Evolutionary conservation across 35 echinoderm and acorn worm species (phyloP), one percentile per base, ranked within the genome.

Genomic region (Holothuria glaberrima): DNA sequence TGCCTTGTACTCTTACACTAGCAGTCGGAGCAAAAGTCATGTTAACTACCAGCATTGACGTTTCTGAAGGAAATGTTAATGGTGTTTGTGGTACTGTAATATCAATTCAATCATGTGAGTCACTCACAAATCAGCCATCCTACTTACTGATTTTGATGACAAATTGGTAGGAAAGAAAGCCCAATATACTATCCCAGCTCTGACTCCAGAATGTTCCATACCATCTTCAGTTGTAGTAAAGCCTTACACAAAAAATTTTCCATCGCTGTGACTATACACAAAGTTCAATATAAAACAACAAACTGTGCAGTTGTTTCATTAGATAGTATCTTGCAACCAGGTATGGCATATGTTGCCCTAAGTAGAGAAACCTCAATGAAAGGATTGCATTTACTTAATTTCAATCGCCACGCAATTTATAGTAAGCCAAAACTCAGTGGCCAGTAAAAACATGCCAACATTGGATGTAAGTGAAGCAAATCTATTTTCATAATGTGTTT

Each of bases 341-440:
- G 77, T 13, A 50, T 56, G 54, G 44, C 77, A 82, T 82, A 82
- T 52, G 77, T 82, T 56, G 81, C 52, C 30, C 27, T 85, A 19
- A 85, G 81, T 60, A 57, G 81, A 60, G 81, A 60, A 12, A 85
- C 58, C 28, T 85, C 81, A 60, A 85, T 85, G 12, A 30, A 28
- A 31, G 81, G 58, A 30, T 61, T 85, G 52, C 30, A 60, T 60
- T 30, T 85, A 31, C 26, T 60, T 19, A 80, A 10, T 48, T 76
- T 32, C 38, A 76, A 33, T 76, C 26, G 22, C 31, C 24, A 0
- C 21, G 30, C 38, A 22, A 32, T 76, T 36, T 76, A 76, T 76
- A 26, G 72, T 36, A 46, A 76, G 24, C 72, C 72, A 76, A 76
- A 76, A 27, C 19, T 75, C 19, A 75, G 44, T 80, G 12, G 50